These are phyloP conservation scores for Xiphophorus hellerii DNA, from an alignment of 2,113 vertebrate species.

Conservation along the genomic window DNA sequence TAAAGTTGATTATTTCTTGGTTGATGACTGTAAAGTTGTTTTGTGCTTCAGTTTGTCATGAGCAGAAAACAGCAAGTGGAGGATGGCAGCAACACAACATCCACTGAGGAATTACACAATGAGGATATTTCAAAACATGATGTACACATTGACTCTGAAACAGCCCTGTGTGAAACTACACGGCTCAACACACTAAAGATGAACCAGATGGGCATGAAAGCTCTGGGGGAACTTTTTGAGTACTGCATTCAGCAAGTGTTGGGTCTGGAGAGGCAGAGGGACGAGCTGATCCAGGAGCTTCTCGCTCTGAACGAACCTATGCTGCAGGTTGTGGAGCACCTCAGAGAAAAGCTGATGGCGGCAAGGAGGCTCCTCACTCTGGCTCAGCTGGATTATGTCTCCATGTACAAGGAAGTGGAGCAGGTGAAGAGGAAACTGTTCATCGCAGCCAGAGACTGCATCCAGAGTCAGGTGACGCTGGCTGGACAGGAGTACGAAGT, in stretches of 20 bases:
- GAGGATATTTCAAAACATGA: constrained; percentile 2
- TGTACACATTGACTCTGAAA: constrained; percentile 14
- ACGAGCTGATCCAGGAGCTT: constrained; percentile 83
- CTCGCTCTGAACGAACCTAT: constrained; percentile 83
- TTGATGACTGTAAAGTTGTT: constrained; percentile 6
- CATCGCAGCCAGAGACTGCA: constrained; percentile 84
- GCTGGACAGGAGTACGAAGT: constrained; percentile 83
- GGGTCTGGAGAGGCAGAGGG: constrained; percentile 81
- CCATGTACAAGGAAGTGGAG: constrained; percentile 82
- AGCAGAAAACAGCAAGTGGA: constrained; percentile 31
- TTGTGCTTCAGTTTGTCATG: constrained; percentile 27
- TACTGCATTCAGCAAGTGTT: constrained; percentile 84
- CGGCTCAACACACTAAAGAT: not conserved
- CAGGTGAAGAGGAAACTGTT: constrained; percentile 88
- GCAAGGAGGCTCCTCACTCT: constrained; percentile 80
- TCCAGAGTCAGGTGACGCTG: constrained; percentile 88
- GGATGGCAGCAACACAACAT: constrained; percentile 1
- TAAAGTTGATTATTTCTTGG: constrained; percentile 7
- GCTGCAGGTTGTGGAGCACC: constrained; percentile 79
- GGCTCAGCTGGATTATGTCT: constrained; percentile 82
- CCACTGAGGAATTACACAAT: constrained; percentile 17
- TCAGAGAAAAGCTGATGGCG: constrained; percentile 80
- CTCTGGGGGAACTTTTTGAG: constrained; percentile 62
- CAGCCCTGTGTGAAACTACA: not conserved
- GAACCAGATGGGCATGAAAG: constrained; percentile 34